Conservation (phyloP, 1,140 invertebrate species). For the Pygmarrhopalites habei region DNA sequence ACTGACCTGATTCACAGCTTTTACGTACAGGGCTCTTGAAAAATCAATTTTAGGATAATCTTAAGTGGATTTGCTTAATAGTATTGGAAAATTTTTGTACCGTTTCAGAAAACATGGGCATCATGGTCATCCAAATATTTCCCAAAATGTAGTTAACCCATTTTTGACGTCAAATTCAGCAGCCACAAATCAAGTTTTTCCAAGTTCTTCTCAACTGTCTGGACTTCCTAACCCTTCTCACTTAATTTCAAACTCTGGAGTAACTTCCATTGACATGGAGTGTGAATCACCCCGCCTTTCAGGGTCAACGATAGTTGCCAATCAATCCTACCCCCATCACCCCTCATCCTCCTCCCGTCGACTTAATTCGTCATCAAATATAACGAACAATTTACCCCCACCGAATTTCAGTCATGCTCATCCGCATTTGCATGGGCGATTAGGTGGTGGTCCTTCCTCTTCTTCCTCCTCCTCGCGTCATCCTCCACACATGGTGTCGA, state of each 20-base stretch:
- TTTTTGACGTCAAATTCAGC: slow-evolving; percentile 15
- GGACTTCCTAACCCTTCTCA: slow-evolving; percentile 17
- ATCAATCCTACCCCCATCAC: slow-evolving; percentile 5
- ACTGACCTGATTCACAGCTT: too few relatives aligned
- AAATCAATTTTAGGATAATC: too few relatives aligned
- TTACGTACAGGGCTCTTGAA: too few relatives aligned
- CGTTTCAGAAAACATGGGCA: too few relatives aligned
- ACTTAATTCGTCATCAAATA: background rate
- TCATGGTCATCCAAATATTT: slow-evolving; percentile 21
- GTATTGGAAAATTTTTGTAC: too few relatives aligned
- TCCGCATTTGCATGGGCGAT: slow-evolving; percentile 19
- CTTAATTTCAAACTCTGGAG: slow-evolving; percentile 10
- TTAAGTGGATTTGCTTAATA: too few relatives aligned
- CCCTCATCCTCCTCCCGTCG: background rate
- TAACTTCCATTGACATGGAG: slow-evolving; percentile 33
- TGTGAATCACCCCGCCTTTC: slow-evolving; percentile 36
- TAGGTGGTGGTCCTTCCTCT: background rate
- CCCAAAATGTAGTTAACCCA: slow-evolving; percentile 8
- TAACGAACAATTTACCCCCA: background rate
- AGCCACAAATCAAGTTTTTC: slow-evolving; percentile 13
- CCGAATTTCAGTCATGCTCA: slow-evolving; percentile 26
- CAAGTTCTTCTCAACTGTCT: slow-evolving; percentile 3
- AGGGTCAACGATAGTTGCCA: background rate
- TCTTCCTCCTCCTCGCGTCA: slow-evolving; percentile 16
- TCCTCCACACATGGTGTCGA: slow-evolving; percentile 23